These are phyloP conservation scores for Trypoxylus dichotomus DNA, from an alignment of 1,140 invertebrate species.

Conservation along the genomic window DNA sequence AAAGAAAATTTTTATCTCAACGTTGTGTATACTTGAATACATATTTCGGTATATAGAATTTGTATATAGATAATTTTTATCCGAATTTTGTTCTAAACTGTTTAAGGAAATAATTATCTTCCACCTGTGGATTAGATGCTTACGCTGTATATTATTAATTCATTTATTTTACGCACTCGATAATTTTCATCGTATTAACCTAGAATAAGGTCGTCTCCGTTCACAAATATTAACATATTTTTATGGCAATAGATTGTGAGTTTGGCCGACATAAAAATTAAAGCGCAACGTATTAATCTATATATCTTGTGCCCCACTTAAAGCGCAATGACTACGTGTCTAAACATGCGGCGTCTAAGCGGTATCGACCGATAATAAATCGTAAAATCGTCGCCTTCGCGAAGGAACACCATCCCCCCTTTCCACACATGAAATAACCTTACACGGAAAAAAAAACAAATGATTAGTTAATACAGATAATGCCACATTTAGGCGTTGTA, in stretches of 20 bases:
- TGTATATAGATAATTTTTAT: too few relatives aligned
- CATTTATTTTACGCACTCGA: neutral
- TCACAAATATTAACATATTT: slow-evolving; percentile 20
- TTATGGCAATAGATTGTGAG: neutral
- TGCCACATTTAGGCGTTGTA: neutral
- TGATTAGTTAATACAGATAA: neutral
- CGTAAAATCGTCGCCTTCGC: neutral
- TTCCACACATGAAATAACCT: neutral
- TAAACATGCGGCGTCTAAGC: neutral
- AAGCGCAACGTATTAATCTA: neutral
- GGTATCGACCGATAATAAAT: slow-evolving; percentile 11
- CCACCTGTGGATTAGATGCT: too few relatives aligned
- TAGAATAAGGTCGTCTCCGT: neutral
- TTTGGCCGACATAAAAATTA: neutral
- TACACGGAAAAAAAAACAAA: neutral
- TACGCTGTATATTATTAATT: too few relatives aligned
- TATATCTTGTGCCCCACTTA: neutral
- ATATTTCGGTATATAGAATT: too few relatives aligned
- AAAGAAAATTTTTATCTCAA: too few relatives aligned
- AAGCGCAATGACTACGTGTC: neutral
- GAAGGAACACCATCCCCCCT: neutral
- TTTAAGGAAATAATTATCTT: too few relatives aligned
- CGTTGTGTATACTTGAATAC: too few relatives aligned
- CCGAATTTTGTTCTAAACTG: too few relatives aligned
- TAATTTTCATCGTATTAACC: slow-evolving; percentile 12